Evolutionary conservation across 2,113 vertebrate genomes (phyloP).

Genomic region (Neopipo cinnamomea): DNA sequence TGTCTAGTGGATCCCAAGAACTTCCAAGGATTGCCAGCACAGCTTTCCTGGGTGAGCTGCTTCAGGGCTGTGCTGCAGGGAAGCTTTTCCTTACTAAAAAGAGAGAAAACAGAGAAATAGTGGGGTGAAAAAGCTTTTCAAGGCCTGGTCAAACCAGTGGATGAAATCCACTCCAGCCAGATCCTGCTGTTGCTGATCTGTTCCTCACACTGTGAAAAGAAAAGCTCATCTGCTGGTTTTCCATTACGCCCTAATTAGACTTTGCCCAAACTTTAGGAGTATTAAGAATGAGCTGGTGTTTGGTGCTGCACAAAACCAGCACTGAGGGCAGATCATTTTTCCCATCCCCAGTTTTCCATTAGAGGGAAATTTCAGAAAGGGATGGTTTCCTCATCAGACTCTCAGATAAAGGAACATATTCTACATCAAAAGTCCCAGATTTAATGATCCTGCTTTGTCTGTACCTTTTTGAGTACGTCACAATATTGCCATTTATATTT

Average conservation of each 20-base stretch:
- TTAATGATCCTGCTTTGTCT: slow-evolving; percentile 6
- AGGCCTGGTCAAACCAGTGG: neutral
- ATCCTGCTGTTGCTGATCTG: neutral
- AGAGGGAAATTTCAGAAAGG: neutral
- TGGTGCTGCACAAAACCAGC: neutral
- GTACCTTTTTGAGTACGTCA: neutral
- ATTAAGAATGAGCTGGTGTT: neutral
- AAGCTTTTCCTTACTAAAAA: neutral
- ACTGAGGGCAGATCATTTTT: neutral
- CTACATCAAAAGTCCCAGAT: neutral
- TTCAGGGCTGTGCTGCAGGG: neutral
- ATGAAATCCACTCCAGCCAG: neutral
- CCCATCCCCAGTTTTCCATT: neutral
- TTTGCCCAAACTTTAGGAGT: neutral
- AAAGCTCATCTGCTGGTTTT: neutral
- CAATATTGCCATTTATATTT: slow-evolving; percentile 56
- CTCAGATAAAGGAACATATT: neutral
- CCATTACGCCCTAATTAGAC: neutral
- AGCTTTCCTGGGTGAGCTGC: too few species aligned
- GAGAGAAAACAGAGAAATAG: neutral
- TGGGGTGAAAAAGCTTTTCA: neutral
- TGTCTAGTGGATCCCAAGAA: neutral
- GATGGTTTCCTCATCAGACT: neutral
- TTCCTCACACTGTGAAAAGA: neutral
- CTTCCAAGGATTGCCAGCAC: neutral